Evolutionary conservation across 2,113 vertebrate genomes (phyloP), one percentile per base, ranked within the genome.

Genomic region (Paedocypris sp.): DNA sequence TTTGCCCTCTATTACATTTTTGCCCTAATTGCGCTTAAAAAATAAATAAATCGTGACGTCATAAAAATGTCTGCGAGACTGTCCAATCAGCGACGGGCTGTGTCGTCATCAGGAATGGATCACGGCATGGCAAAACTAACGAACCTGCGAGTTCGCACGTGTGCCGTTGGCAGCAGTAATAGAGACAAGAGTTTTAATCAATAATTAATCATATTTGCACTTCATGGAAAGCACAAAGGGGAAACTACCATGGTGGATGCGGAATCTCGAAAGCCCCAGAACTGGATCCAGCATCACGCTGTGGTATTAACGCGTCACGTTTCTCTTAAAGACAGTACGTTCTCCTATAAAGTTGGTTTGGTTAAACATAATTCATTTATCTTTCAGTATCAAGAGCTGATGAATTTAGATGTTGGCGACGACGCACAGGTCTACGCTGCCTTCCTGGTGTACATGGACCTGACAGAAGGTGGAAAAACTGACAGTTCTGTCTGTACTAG

Each of bases 361-460:
- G 1, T 42, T 20, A 9, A 5, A 13, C 10, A 26, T 4, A 10
- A 23, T 5, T 28, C 0, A 26, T 38, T 35, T 6, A 5, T 0
- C 10, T 5, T 64, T 43, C 70, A 98, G 93, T 90, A 90, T 62
- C 83, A 79, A 54, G 82, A 88, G 47, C 89, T 98, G 88, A 85
- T 90, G 84, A 77, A 76, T 8, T 82, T 97, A 25, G 85, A 88
- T 38, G 69, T 87, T 1, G 89, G 68, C 20, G 91, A 98, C 70
- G 79, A 79, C 10, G 70, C 80, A 35, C 89, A 94, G 57, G 72
- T 92, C 1, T 90, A 97, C 7, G 79, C 87, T 41, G 91, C 94
- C 0, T 97, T 98, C 72, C 75, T 98, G 46, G 92, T 90, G 2
- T 92, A 89, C 80, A 83, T 97, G 85, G 91, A 98, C 66, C 88